A percentile compares a stretch with the other conserved stretches of the same genome.
Conservation (phyloP, 2,888 invertebrate species). For the Acleris sparsana region DNA sequence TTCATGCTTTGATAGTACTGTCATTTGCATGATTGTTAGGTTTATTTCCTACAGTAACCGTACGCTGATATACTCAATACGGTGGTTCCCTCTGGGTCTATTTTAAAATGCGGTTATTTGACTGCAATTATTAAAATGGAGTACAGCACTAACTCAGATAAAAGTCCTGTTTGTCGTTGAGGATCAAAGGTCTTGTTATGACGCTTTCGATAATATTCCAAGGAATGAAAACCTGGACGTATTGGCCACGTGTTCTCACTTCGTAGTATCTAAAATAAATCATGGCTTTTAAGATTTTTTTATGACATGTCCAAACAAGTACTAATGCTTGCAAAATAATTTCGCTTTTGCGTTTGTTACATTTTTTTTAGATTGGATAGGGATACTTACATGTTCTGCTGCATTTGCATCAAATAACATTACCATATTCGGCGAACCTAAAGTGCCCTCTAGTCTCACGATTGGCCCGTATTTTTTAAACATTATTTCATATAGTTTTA, state of each 20-base stretch:
- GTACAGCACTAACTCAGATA: conserved; percentile 47
- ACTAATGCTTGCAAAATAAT: neutral
- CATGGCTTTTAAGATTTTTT: neutral
- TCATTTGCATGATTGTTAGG: too few relatives aligned
- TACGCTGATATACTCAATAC: too few relatives aligned
- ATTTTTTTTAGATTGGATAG: too few relatives aligned
- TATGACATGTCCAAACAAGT: too few relatives aligned
- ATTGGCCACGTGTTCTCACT: conserved; percentile 58
- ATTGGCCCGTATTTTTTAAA: conserved; percentile 44
- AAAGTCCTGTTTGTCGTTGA: conserved; percentile 44
- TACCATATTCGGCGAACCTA: conserved; percentile 33
- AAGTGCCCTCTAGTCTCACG: conserved; percentile 38
- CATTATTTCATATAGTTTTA: conserved; percentile 28
- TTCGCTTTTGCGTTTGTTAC: too few relatives aligned
- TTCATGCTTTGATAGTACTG: too few relatives aligned
- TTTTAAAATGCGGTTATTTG: too few relatives aligned
- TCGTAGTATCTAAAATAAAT: conserved; percentile 50
- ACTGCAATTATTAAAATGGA: neutral
- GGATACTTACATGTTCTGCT: conserved; percentile 37
- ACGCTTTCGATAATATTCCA: conserved; percentile 57
- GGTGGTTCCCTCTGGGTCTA: too few relatives aligned
- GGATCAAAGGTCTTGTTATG: conserved; percentile 44
- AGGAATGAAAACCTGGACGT: conserved; percentile 56
- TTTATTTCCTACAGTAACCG: too few relatives aligned
- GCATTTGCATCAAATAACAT: conserved; percentile 42